phyloP scores from a whole-genome alignment of 1,140 invertebrate species.

The Brachionus plicatilis region DNA sequence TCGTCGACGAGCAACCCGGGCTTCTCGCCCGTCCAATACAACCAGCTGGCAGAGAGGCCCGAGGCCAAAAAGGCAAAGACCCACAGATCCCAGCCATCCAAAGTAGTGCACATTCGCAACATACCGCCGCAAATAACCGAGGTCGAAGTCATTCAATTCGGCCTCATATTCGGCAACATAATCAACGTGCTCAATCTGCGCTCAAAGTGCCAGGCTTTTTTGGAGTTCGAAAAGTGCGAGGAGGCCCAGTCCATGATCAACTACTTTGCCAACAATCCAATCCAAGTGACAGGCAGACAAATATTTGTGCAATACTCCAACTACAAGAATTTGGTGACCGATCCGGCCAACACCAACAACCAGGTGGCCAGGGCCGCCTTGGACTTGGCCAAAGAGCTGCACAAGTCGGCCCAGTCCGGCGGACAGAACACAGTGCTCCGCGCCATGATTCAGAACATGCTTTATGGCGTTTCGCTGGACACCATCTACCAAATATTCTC shows the following conservation, averaged over 20 bases:
- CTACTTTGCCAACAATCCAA: slow-evolving; percentile 76
- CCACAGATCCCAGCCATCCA: slow-evolving; percentile 64
- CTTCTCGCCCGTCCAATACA: slow-evolving; percentile 6
- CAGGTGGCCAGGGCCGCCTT: slow-evolving; percentile 71
- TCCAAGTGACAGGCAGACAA: slow-evolving; percentile 70
- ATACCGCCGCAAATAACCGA: slow-evolving; percentile 90
- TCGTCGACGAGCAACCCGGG: neutral
- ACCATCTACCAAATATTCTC: slow-evolving; percentile 36
- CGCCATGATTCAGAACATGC: slow-evolving; percentile 18
- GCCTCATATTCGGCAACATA: slow-evolving; percentile 84
- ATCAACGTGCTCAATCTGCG: slow-evolving; percentile 87
- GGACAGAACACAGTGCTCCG: slow-evolving; percentile 70
- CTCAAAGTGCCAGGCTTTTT: slow-evolving; percentile 87
- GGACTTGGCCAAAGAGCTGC: slow-evolving; percentile 58
- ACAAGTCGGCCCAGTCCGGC: slow-evolving; percentile 63
- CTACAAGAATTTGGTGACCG: slow-evolving; percentile 67
- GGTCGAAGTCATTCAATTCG: slow-evolving; percentile 85
- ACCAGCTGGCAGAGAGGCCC: neutral
- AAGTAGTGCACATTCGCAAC: slow-evolving; percentile 91
- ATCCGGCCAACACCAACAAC: slow-evolving; percentile 50
- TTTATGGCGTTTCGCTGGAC: slow-evolving; percentile 8
- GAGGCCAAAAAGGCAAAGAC: slow-evolving; percentile 34
- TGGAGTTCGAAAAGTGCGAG: slow-evolving; percentile 87
- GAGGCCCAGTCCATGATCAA: slow-evolving; percentile 83
- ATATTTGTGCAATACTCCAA: slow-evolving; percentile 94